These are phyloP conservation scores for Balaeniceps rex DNA, from an alignment of 2,113 vertebrate species.

Conservation along the genomic window DNA sequence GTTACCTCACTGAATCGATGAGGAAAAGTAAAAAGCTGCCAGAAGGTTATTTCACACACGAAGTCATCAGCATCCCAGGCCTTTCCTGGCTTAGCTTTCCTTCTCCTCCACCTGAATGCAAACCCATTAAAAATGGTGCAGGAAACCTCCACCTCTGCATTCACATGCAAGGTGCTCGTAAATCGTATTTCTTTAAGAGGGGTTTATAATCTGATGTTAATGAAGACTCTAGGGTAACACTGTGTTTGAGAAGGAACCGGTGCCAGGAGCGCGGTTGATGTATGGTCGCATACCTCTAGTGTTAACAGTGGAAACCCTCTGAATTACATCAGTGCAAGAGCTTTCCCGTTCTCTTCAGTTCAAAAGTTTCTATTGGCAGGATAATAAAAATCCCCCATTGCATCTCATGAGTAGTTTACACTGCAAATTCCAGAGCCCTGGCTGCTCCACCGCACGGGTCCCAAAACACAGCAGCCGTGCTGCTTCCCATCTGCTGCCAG, in stretches of 20 bases:
- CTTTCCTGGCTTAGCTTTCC: not conserved
- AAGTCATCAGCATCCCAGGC: not conserved
- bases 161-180: not conserved
- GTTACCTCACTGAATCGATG: not conserved
- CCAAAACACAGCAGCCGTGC: not conserved
- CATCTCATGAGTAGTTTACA: not conserved
- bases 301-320: conserved; percentile 2
- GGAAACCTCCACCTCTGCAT: not conserved
- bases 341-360: not conserved
- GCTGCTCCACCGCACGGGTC: not conserved
- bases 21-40: not conserved
- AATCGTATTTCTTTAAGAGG: not conserved
- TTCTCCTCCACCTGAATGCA: not conserved
- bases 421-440: not conserved
- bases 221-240: not conserved
- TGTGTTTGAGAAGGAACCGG: not conserved
- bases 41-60: not conserved
- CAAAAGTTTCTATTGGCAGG: not conserved
- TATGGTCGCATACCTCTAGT: not conserved
- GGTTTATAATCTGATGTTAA: not conserved
- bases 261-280: not conserved
- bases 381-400: not conserved
- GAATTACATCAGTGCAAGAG: not conserved
- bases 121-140: not conserved
- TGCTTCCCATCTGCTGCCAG: not conserved